phyloP scores from a whole-genome alignment of 2,113 vertebrate species.

The Sula dactylatra region DNA sequence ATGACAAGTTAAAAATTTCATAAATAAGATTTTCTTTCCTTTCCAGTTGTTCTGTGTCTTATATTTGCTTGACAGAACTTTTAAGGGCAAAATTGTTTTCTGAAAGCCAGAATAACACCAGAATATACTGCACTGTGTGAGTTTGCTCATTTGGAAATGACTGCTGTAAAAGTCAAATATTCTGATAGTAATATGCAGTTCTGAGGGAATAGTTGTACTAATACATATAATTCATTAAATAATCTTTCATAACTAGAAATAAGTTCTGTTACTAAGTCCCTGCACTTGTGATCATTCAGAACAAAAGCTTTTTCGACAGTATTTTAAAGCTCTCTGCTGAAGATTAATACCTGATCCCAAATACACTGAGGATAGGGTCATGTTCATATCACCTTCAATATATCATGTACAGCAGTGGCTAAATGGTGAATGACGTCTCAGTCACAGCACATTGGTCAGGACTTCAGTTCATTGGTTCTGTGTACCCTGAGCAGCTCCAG shows the following conservation, averaged over 20 bases:
- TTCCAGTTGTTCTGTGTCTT: neutral
- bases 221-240: neutral
- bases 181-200: neutral
- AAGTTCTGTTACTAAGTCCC: neutral
- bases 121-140: neutral
- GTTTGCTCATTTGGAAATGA: neutral
- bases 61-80: neutral
- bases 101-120: neutral
- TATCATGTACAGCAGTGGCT: neutral
- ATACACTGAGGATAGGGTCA: neutral
- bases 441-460: neutral
- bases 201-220: neutral
- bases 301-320: neutral
- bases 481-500: neutral
- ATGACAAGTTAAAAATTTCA: neutral
- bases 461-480: neutral
- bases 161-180: neutral
- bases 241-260: neutral
- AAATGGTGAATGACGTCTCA: neutral
- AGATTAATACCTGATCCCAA: constrained; percentile 4
- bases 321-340: neutral
- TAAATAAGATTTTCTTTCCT: neutral
- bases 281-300: neutral
- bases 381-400: neutral
- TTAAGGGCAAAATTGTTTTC: neutral